phyloP scores from a whole-genome alignment of 2,888 invertebrate genomes.

The Biston stratarius region DNA sequence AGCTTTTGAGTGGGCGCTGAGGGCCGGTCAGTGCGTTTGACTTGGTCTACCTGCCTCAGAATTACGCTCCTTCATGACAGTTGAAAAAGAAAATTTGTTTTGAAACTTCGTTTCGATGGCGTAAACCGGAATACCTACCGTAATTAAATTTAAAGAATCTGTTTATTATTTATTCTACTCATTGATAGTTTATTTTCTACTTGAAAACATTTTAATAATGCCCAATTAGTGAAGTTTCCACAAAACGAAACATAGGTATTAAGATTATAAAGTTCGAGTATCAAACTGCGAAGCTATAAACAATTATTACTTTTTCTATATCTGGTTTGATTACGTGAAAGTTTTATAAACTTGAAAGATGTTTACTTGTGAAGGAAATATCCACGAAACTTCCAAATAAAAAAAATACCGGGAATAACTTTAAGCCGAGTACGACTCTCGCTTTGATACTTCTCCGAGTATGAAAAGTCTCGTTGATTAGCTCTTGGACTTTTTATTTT shows the following conservation, averaged over 20 bases:
- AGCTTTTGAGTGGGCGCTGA: slow-evolving; percentile 36
- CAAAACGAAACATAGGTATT: slow-evolving; percentile 9
- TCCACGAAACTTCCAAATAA: slow-evolving; percentile 39
- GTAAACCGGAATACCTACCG: slow-evolving; percentile 39
- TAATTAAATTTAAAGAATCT: slow-evolving; percentile 22
- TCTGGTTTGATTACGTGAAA: slow-evolving; percentile 30
- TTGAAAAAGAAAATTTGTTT: slow-evolving; percentile 51
- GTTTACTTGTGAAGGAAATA: slow-evolving; percentile 36
- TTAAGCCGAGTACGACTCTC: slow-evolving; percentile 66
- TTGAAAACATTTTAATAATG: slow-evolving; percentile 2
- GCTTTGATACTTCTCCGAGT: slow-evolving; percentile 74
- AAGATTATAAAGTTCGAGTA: slow-evolving; percentile 4
- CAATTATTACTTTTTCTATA: slow-evolving; percentile 23
- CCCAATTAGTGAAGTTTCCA: slow-evolving; percentile 19
- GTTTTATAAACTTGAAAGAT: slow-evolving; percentile 29
- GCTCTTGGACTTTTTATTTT: slow-evolving; percentile 69
- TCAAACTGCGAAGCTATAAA: slow-evolving; percentile 19
- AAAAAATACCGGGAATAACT: slow-evolving; percentile 64
- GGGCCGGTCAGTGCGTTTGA: slow-evolving; percentile 58
- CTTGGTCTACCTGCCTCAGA: slow-evolving; percentile 46
- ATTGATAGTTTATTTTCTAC: slow-evolving; percentile 19
- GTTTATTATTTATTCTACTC: slow-evolving; percentile 31
- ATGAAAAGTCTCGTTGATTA: slow-evolving; percentile 78
- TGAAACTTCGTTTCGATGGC: slow-evolving; percentile 40
- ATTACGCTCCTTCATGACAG: slow-evolving; percentile 54